Conservation (phyloP, 2,113 vertebrate species). For the Orientallactaga bullata region DNA sequence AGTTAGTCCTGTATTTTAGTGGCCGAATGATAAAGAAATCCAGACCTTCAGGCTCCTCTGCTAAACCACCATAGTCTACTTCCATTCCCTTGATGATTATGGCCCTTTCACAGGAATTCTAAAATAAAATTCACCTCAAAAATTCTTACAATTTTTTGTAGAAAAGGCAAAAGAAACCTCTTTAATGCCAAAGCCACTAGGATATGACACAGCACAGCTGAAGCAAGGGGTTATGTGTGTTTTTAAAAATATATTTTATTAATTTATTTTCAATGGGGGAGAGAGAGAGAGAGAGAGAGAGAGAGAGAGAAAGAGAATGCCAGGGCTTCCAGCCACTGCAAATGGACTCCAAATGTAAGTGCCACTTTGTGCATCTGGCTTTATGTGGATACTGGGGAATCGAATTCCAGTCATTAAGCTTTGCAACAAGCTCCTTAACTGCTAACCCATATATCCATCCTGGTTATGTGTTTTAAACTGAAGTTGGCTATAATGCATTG, state of each 20-base stretch:
- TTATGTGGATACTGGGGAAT: too few relatives aligned
- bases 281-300: too few relatives aligned
- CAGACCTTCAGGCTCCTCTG: slow-evolving; percentile 17
- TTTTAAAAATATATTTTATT: too few relatives aligned
- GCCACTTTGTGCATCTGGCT: too few relatives aligned
- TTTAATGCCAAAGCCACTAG: background rate
- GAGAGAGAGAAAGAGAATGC: too few relatives aligned
- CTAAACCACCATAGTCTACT: slow-evolving; percentile 10
- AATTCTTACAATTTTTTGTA: slow-evolving; percentile 37
- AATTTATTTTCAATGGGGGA: too few relatives aligned
- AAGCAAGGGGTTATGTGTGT: background rate
- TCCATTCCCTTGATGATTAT: background rate
- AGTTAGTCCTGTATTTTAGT: slow-evolving; percentile 23
- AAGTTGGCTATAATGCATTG: background rate
- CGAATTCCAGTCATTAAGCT: too few relatives aligned
- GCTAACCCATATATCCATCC: too few relatives aligned
- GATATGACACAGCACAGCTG: background rate
- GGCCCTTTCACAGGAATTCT: background rate
- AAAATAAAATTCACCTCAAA: slow-evolving; percentile 40
- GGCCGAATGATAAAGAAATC: background rate
- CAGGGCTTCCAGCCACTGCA: too few relatives aligned
- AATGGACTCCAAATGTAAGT: too few relatives aligned
- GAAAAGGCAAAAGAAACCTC: background rate
- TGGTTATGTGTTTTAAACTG: slow-evolving; percentile 26
- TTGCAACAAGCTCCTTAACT: too few relatives aligned